Base-by-base conservation (phyloP, 2,888 invertebrate species). In the Drosophila conformis region DNA sequence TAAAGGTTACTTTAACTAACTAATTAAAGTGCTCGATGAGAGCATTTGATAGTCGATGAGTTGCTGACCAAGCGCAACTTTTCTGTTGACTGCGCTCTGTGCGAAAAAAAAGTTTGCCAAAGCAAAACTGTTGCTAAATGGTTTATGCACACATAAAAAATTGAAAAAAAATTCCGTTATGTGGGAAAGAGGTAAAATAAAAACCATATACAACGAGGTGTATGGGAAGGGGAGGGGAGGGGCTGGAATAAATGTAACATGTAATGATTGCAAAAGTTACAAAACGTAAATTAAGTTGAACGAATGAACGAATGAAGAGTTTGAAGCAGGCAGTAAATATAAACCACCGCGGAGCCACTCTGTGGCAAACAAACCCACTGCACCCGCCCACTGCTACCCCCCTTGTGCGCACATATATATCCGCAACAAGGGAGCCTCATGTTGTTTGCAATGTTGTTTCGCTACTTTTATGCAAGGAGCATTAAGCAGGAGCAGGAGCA, bases 231-330 rank as follows among this genome's bases (percentile, higher is more conserved):
- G 15, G 18, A 4, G 15, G 8, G 7, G 2, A 8, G 4, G 25
- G 10, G n/a, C 6, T 2, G 46, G 81, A 83, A 83, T 80, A 82
- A 89, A 82, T 87, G 90, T 85, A 74, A 85, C 90, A 81, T 89
- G 90, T 86, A 86, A 86, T 87, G 83, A 89, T 86, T 86, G 90
- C 83, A 81, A 89, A 86, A 86, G 90, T 85, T 85, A 84, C 80
- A 89, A 89, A 85, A 82, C 87, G 89, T 89, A 87, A 85, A 85
- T 86, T 86, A 89, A 89, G 90, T 89, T 89, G 81, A 85, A 85
- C 73, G 83, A 84, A 89, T 89, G 78, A 84, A 80, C 76, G 82
- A 85, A 83, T 85, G 85, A 77, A 87, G 87, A 85, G 87, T 79
- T 84, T 84, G 76, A 67, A 52, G 56, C 53, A 38, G 33, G 46